Evolutionary conservation across 2,113 vertebrate genomes (phyloP).

Genomic region (Ceuthmochares aereus): DNA sequence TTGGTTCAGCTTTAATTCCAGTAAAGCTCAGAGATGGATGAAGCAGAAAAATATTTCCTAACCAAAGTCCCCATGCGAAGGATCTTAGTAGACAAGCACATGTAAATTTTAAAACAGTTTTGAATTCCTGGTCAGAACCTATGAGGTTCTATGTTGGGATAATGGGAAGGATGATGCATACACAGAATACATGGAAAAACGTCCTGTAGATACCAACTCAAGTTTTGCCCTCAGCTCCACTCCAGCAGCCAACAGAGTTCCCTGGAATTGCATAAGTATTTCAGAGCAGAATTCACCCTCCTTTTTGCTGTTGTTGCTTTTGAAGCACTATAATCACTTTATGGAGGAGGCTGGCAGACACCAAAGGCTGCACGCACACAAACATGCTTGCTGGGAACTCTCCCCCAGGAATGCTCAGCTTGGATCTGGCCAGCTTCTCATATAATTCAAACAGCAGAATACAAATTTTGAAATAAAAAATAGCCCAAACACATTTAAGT

Average conservation of each 20-base stretch:
- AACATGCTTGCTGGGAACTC: conserved; percentile 49
- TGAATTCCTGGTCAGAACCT: background rate
- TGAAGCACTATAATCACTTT: background rate
- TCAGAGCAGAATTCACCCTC: background rate
- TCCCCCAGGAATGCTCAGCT: conserved; percentile 43
- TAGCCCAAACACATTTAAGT: conserved; percentile 15
- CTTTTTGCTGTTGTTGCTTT: background rate
- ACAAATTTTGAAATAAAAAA: conserved; percentile 6
- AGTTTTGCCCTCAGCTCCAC: background rate
- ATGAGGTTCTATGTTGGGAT: background rate
- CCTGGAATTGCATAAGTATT: background rate
- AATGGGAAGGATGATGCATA: background rate
- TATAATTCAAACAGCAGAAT: conserved; percentile 22
- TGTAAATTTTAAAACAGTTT: conserved; percentile 1
- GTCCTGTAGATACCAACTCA: background rate
- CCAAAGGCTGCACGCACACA: conserved; percentile 16
- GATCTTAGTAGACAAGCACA: background rate
- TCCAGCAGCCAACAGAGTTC: background rate
- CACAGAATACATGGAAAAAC: background rate
- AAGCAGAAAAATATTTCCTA: conserved; percentile 40
- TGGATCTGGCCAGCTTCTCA: conserved; percentile 17
- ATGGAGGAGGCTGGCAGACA: conserved; percentile 46
- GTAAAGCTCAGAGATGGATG: conserved; percentile 33
- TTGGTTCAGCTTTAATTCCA: conserved; percentile 53
- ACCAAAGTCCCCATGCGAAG: conserved; percentile 29